A percentile compares a stretch with the other conserved stretches of the same genome.
Evolutionary conservation across 2,888 invertebrate genomes (phyloP).

Genomic region (Lycophotia porphyrea): DNA sequence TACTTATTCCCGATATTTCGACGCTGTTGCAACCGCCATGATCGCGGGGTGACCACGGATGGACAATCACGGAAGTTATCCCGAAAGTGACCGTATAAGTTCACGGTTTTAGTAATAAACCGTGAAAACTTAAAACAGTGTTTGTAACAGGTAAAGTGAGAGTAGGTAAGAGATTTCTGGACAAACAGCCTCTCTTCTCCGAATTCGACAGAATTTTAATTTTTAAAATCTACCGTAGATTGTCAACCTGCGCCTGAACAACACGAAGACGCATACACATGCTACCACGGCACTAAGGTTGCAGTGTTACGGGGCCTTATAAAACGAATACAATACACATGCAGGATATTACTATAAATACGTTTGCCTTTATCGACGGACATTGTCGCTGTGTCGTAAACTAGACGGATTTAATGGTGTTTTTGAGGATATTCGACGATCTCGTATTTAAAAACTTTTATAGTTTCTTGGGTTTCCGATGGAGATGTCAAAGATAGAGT

Average conservation of each 20-base stretch:
- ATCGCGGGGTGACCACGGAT: no score
- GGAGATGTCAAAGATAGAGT: constrained; percentile 1
- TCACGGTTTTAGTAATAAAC: no score
- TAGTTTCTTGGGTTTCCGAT: constrained; percentile 7
- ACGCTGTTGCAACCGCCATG: no score
- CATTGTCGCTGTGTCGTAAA: constrained; percentile 57
- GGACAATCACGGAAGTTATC: no score
- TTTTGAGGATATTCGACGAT: constrained; percentile 3
- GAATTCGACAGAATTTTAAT: not conserved
- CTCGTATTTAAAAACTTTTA: constrained; percentile 22
- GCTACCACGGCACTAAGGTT: constrained; percentile 72
- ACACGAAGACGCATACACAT: constrained; percentile 76
- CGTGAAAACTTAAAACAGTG: no score
- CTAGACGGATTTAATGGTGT: constrained; percentile 31
- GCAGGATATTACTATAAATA: constrained; percentile 71
- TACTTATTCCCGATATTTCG: no score
- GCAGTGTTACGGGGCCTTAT: constrained; percentile 64
- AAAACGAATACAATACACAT: constrained; percentile 73
- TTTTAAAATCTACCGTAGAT: constrained; percentile 60
- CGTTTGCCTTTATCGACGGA: constrained; percentile 51
- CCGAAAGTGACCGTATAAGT: no score
- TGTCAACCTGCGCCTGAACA: constrained; percentile 62
- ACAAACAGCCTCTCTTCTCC: not conserved
- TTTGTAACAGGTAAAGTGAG: not conserved
- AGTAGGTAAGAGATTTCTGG: not conserved